Base-by-base conservation (phyloP, 2,888 invertebrate species). In the Yponomeuta cagnagella region DNA sequence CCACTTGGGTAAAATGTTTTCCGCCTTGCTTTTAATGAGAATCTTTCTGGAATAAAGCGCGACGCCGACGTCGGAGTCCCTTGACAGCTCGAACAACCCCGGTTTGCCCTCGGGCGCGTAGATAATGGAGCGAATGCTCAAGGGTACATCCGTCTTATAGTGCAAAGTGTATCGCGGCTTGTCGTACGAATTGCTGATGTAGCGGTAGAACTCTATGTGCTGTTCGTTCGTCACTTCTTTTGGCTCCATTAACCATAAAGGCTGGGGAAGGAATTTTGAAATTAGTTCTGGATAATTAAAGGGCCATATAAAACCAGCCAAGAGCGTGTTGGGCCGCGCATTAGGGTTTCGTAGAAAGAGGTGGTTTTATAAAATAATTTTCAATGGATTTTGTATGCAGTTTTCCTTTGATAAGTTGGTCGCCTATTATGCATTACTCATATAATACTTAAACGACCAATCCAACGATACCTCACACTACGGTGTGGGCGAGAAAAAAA, bases 41-140 rank as follows among this genome's bases (percentile, higher is more conserved):
- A 99, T 96, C 87, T 98, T 98, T 69, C 98, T 94, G 6, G 97
- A 96, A 85, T 99, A 99, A 15, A 99, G 92, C 0, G 98, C 95
- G 0, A 99, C 96, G 2, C 98, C 98, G 0, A 95, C 94, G 76
- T 96, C 96, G 0, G 95, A 94, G 77, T 98, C 97, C 33, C 97
- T 94, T 2, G 97, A 96, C 92, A 98, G 93, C 83, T 98, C 98
- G 88, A 98, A 98, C 66, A 98, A 88, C 2, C 97, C 96, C 1
- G 98, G 98, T 81, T 97, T 98, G 70, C 97, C 96, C 84, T 98
- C 98, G 0, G 99, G 99, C 70, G 99, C 95, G 85, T 99, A 99
- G 48, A 99, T 91, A 63, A 99, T 92, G 1, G 98, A 96, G 73
- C 97, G 94, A 69, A 99, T 97, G 78, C 97, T 97, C 9, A 99